Evolutionary conservation across 2,113 vertebrate species (phyloP).

Genomic region (Toxotes jaculatrix): DNA sequence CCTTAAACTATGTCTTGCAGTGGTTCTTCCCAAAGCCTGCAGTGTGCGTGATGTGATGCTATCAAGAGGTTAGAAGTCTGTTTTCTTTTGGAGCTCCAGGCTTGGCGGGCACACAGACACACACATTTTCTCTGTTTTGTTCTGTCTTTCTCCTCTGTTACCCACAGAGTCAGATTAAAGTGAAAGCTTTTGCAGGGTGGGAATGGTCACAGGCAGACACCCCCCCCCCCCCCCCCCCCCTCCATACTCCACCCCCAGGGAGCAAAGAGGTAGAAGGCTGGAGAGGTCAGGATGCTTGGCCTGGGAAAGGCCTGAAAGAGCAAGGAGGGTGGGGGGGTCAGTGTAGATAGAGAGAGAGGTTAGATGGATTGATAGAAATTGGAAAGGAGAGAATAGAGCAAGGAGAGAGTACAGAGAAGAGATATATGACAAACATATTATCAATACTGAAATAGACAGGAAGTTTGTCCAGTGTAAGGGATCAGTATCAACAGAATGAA

Average conservation of each 20-base stretch:
- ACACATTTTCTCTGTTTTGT: constrained; percentile 37
- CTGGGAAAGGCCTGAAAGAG: constrained; percentile 80
- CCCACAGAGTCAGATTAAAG: constrained; percentile 71
- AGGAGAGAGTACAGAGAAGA: background rate
- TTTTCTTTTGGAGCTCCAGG: constrained; percentile 63
- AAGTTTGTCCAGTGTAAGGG: no score
- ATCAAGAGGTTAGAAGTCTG: constrained; percentile 68
- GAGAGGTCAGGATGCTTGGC: constrained; percentile 79
- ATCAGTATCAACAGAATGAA: background rate
- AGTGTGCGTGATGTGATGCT: constrained; percentile 69
- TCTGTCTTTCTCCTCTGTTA: constrained; percentile 60
- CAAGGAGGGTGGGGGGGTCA: constrained; percentile 23
- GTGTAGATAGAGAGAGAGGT: constrained; percentile 39
- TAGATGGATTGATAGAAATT: constrained; percentile 54
- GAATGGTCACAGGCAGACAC: constrained; percentile 70
- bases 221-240: constrained; percentile 52
- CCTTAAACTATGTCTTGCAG: constrained; percentile 41
- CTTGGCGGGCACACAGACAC: constrained; percentile 26
- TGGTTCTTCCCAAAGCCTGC: constrained; percentile 50
- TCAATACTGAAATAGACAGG: background rate
- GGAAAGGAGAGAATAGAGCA: constrained; percentile 14
- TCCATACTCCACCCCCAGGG: constrained; percentile 61
- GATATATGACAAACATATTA: background rate
- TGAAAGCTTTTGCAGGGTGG: constrained; percentile 71
- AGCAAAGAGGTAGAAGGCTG: constrained; percentile 76